Evolutionary conservation across 1,140 invertebrate genomes (phyloP).

Genomic region (Drosophila setifemur): DNA sequence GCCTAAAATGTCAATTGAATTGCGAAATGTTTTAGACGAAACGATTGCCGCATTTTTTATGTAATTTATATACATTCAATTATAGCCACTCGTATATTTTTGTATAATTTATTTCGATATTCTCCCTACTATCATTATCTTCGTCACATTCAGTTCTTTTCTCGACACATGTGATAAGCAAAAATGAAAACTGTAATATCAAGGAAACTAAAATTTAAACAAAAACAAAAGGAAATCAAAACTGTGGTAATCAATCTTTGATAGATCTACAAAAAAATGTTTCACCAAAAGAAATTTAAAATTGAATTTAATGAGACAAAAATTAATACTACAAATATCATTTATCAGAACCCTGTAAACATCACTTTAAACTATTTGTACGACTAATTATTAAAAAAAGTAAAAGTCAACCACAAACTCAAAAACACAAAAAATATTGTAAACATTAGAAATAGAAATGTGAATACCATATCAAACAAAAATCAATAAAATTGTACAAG

Average conservation of each 20-base stretch:
- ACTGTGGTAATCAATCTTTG: slow-evolving; percentile 78
- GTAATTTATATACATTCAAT: slow-evolving; percentile 37
- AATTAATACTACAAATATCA: slow-evolving; percentile 14
- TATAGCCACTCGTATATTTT: slow-evolving; percentile 19
- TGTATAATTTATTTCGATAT: slow-evolving; percentile 47
- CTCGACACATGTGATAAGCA: slow-evolving; percentile 66
- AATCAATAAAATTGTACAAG: slow-evolving; percentile 82
- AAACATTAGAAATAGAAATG: slow-evolving; percentile 65
- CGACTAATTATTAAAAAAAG: slow-evolving; percentile 7
- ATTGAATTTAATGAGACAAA: slow-evolving; percentile 4
- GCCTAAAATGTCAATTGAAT: slow-evolving; percentile 73
- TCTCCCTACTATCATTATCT: slow-evolving; percentile 39
- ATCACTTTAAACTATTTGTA: slow-evolving; percentile 14
- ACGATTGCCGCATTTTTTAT: slow-evolving; percentile 82
- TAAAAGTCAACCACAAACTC: slow-evolving; percentile 14
- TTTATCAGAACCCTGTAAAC: slow-evolving; percentile 9
- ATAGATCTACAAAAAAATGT: slow-evolving; percentile 65
- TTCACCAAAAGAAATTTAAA: slow-evolving; percentile 27
- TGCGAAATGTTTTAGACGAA: slow-evolving; percentile 78
- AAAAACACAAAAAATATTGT: slow-evolving; percentile 40
- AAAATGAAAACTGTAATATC: slow-evolving; percentile 45
- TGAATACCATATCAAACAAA: slow-evolving; percentile 45
- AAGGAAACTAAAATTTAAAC: slow-evolving; percentile 6
- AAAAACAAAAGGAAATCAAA: slow-evolving; percentile 38
- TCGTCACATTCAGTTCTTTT: slow-evolving; percentile 44